These are phyloP conservation scores for Chiroxiphia lanceolata DNA, from an alignment of 2,797 vertebrate species.

Conservation along the genomic window DNA sequence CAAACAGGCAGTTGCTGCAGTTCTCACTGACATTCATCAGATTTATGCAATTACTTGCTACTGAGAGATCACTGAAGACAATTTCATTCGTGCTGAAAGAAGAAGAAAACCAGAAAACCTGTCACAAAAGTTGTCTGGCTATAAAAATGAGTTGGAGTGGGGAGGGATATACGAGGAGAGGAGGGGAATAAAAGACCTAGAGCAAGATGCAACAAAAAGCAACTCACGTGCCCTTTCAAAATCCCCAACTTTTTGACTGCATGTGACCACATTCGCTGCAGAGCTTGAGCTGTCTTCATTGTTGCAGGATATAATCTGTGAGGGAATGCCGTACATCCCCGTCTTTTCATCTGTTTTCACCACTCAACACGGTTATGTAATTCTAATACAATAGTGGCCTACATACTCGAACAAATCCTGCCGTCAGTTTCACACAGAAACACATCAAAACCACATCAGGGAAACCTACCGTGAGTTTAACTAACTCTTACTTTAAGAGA, in stretches of 20 bases:
- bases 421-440: conserved; percentile 74
- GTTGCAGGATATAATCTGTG: conserved; percentile 53
- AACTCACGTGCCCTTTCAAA: conserved; percentile 89
- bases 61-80: background rate
- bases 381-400: conserved; percentile 91
- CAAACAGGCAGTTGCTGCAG: background rate
- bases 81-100: background rate
- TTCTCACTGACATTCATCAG: background rate
- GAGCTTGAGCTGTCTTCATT: conserved; percentile 86
- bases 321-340: conserved; percentile 43
- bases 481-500: conserved; percentile 12
- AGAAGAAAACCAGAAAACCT: background rate
- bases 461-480: conserved; percentile 2
- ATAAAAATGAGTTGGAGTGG: background rate
- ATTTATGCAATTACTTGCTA: conserved; percentile 4
- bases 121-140: background rate
- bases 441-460: conserved; percentile 58
- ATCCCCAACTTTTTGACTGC: conserved; percentile 88
- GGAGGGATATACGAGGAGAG: background rate
- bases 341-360: conserved; percentile 78
- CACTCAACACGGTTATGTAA: conserved; percentile 86
- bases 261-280: conserved; percentile 89
- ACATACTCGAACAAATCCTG: conserved; percentile 91
- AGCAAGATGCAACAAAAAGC: conserved; percentile 33
- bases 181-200: background rate